Percentiles rank a stretch among this genome's conserved stretches.
Conservation (phyloP, 2,888 invertebrate species). For the Lasius fuliginosus region DNA sequence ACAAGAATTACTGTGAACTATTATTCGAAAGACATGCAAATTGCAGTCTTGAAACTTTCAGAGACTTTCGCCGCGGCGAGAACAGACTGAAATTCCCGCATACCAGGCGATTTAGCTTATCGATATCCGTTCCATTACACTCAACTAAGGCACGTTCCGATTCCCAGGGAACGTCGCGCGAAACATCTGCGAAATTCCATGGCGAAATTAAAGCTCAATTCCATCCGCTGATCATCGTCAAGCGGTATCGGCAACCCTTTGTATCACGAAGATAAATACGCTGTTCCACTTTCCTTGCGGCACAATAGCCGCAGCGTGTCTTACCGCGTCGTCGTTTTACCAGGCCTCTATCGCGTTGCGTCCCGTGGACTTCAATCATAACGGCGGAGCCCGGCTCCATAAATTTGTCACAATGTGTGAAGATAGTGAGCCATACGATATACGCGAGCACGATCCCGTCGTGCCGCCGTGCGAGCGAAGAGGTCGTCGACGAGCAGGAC, state of each 20-base stretch:
- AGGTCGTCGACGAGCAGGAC: slow-evolving; percentile 43
- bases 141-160: not conserved
- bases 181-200: slow-evolving; percentile 6
- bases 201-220: slow-evolving; percentile 33
- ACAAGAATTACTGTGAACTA: slow-evolving; percentile 9
- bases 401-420: slow-evolving; percentile 71
- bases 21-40: slow-evolving; percentile 19
- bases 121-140: slow-evolving; percentile 2
- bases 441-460: slow-evolving; percentile 62
- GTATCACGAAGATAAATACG: slow-evolving; percentile 63
- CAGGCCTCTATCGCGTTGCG: slow-evolving; percentile 31
- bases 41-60: slow-evolving; percentile 6
- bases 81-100: not conserved
- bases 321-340: slow-evolving; percentile 41
- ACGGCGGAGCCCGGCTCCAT: slow-evolving; percentile 67
- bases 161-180: slow-evolving; percentile 18
- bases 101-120: slow-evolving; percentile 1
- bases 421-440: slow-evolving; percentile 46
- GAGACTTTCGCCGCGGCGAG: slow-evolving; percentile 23
- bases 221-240: slow-evolving; percentile 59
- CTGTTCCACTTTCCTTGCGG: slow-evolving; percentile 66
- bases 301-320: slow-evolving; percentile 53
- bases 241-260: slow-evolving; percentile 62
- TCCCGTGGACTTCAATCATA: slow-evolving; percentile 72
- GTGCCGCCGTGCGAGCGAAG: slow-evolving; percentile 50